Percentiles rank a stretch among this genome's conserved stretches.
These are phyloP conservation scores for Coptodon bakossiorum DNA, from an alignment of 2,113 vertebrate species.

Conservation along the genomic window DNA sequence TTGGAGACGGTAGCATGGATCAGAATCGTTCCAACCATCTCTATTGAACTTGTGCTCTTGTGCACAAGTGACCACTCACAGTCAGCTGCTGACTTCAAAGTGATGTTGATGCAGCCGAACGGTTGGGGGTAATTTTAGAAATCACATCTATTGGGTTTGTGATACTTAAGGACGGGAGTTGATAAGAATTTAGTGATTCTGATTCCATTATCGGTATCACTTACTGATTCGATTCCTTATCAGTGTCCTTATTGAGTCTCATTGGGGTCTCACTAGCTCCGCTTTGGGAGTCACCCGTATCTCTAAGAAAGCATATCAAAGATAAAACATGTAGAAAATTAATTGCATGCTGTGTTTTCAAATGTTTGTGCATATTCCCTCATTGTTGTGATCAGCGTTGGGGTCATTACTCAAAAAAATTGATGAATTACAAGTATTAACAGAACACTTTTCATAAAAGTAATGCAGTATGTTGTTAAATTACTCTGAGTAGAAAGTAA, in stretches of 20 bases:
- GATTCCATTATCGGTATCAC: neutral
- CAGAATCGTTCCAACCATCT: neutral
- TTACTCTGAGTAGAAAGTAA: neutral
- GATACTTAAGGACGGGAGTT: neutral
- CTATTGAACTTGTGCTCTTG: neutral
- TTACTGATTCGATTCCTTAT: neutral
- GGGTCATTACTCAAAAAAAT: neutral
- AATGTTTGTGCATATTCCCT: neutral
- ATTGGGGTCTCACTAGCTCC: neutral
- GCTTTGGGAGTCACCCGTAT: neutral
- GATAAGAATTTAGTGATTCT: neutral
- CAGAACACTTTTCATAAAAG: neutral
- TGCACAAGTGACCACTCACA: neutral
- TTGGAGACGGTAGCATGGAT: neutral
- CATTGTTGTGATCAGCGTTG: neutral
- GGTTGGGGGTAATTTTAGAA: neutral
- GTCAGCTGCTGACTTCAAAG: neutral
- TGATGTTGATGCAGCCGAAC: neutral
- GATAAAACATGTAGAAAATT: neutral
- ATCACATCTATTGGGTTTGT: neutral
- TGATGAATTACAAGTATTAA: neutral
- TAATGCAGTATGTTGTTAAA: neutral
- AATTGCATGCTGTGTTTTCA: neutral
- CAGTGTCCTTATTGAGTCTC: neutral
- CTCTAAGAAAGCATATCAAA: neutral